Evolutionary conservation across 2,888 invertebrate genomes (phyloP), one percentile per base, ranked within the genome.

Genomic region (Orchestes rusci): DNA sequence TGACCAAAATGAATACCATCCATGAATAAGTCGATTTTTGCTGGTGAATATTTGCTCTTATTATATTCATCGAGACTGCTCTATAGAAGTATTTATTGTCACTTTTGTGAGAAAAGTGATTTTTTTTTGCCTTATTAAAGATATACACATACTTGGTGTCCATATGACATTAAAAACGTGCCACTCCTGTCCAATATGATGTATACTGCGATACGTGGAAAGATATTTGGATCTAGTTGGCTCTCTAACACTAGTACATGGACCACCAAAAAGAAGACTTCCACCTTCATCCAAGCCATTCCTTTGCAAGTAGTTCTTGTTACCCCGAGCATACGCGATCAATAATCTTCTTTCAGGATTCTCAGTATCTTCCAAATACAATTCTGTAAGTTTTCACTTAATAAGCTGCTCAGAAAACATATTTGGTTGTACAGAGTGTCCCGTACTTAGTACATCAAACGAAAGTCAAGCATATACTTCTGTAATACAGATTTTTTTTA

Each of bases 81-180:
- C n/a, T n/a, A n/a, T n/a, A n/a, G n/a, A n/a, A n/a, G n/a, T n/a
- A n/a, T n/a, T n/a, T n/a, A n/a, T n/a, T n/a, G n/a, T n/a, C n/a
- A n/a, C n/a, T n/a, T n/a, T n/a, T n/a, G n/a, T n/a, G n/a, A n/a
- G n/a, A n/a, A n/a, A n/a, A n/a, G n/a, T n/a, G n/a, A n/a, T n/a
- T n/a, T n/a, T n/a, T n/a, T n/a, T n/a, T n/a, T n/a, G n/a, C n/a
- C n/a, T n/a, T n/a, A n/a, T n/a, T n/a, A n/a, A n/a, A n/a, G n/a
- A n/a, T n/a, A n/a, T n/a, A n/a, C n/a, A n/a, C n/a, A n/a, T 65
- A 79, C 79, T 72, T 58, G 75, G 74, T 5, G 70, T 72, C 87
- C 87, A 88, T 39, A 74, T 73, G 1, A 84, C 44, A 4, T 73
- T 71, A 59, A 78, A 87, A 1, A 68, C 67, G 55, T 86, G 85